These are phyloP conservation scores for Drymodes brunneopygia DNA, from an alignment of 2,113 vertebrate species.

Conservation along the genomic window DNA sequence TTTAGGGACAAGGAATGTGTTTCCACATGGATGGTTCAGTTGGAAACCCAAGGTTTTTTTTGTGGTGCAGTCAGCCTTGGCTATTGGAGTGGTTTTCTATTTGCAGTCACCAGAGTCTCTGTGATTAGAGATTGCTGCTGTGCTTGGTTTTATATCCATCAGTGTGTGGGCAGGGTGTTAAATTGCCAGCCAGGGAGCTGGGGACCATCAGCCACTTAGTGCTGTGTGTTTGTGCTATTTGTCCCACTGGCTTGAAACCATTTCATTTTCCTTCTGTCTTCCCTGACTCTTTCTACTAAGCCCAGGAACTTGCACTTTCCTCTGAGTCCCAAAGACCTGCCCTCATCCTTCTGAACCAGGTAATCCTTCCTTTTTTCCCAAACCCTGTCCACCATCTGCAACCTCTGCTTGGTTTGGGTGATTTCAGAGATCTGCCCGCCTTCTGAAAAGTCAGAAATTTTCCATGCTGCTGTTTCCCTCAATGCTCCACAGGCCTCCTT, in stretches of 20 bases:
- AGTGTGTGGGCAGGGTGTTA: background rate
- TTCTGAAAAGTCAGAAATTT: background rate
- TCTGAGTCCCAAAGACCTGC: background rate
- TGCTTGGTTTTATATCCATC: background rate
- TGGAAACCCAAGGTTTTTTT: background rate
- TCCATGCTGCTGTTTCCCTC: background rate
- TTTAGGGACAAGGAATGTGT: background rate
- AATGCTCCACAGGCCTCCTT: background rate
- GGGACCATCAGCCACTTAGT: background rate
- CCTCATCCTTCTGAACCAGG: background rate
- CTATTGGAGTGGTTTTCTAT: background rate
- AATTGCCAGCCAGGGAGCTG: background rate
- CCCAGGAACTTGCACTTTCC: background rate
- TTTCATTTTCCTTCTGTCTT: background rate
- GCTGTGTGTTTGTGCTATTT: background rate
- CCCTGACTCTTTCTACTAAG: background rate
- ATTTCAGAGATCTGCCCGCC: background rate
- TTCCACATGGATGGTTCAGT: background rate
- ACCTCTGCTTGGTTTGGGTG: background rate
- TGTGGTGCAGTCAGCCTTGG: background rate
- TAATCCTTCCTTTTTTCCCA: background rate
- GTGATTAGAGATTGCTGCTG: background rate
- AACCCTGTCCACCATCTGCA: background rate
- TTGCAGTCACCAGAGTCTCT: background rate
- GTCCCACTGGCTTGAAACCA: background rate